Conservation (phyloP, 2,888 invertebrate species). For the Stenichneumon culpator region DNA sequence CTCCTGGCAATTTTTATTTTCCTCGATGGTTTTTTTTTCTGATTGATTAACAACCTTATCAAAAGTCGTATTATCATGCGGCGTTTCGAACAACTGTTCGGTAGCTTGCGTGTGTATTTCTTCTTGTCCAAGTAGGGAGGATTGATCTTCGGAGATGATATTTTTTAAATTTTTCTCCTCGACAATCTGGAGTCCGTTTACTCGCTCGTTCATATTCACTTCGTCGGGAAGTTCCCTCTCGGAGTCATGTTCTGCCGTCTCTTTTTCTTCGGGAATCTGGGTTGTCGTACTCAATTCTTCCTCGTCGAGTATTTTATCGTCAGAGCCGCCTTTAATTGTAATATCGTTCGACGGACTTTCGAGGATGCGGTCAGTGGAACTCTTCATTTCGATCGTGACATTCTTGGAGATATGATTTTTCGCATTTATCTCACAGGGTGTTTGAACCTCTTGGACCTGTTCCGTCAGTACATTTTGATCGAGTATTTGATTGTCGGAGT, state of each 20-base stretch:
- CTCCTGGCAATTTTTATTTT: not conserved
- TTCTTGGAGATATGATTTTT: not conserved
- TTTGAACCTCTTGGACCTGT: not conserved
- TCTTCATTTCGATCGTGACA: not conserved
- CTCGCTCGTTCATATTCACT: not conserved
- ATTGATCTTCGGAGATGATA: not conserved
- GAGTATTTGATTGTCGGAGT: not conserved
- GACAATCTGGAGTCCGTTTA: not conserved
- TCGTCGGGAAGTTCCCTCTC: conserved; percentile 1
- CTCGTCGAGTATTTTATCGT: not conserved
- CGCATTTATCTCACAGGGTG: not conserved
- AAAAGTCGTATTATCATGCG: not conserved
- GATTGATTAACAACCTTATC: conserved; percentile 15
- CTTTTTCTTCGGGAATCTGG: not conserved
- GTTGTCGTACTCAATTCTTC: not conserved
- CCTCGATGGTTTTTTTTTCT: not conserved
- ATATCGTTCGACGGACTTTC: not conserved
- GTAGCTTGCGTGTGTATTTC: not conserved
- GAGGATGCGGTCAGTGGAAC: not conserved
- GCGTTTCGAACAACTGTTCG: not conserved
- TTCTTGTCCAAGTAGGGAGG: not conserved
- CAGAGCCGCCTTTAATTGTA: not conserved
- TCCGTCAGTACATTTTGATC: not conserved
- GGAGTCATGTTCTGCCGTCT: not conserved
- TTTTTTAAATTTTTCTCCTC: not conserved